These are phyloP conservation scores for Anthopleura xanthogrammica DNA, from an alignment of 92 coral and sea anemone genomes.

Conservation along the genomic window DNA sequence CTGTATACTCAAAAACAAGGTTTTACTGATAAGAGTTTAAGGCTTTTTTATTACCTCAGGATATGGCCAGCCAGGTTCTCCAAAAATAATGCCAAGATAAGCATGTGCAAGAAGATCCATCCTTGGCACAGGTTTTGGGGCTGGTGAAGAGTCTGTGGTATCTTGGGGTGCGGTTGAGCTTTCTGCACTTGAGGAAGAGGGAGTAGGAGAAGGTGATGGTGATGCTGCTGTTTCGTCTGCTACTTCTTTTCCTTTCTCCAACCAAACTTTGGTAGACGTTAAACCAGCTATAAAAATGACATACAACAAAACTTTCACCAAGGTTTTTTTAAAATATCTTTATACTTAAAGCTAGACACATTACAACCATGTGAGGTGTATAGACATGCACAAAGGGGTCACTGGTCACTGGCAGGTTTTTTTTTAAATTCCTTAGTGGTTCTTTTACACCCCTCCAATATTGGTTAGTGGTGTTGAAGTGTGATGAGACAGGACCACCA, in stretches of 20 bases:
- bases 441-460: too few species aligned
- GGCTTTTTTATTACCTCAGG: slow-evolving; percentile 73
- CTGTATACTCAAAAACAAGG: too few species aligned
- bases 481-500: too few species aligned
- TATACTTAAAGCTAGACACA: too few species aligned
- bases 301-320: too few species aligned
- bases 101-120: slow-evolving; percentile 61
- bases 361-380: too few species aligned
- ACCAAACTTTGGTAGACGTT: slow-evolving; percentile 83
- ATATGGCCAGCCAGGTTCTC: slow-evolving; percentile 89
- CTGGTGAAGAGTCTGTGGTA: slow-evolving; percentile 50
- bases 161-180: slow-evolving; percentile 28
- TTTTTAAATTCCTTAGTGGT: too few species aligned
- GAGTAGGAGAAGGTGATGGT: slow-evolving; percentile 29
- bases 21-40: not conserved
- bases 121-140: slow-evolving; percentile 42
- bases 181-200: slow-evolving; percentile 27
- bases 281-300: slow-evolving; percentile 56
- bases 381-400: too few species aligned
- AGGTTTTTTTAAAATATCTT: too few species aligned
- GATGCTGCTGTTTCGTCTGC: slow-evolving; percentile 34
- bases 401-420: too few species aligned
- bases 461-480: too few species aligned
- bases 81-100: slow-evolving; percentile 89
- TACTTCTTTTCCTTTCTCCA: slow-evolving; percentile 65